These are phyloP conservation scores for Minunthozetes semirufus DNA, from an alignment of 2,888 invertebrate genomes.

Conservation along the genomic window DNA sequence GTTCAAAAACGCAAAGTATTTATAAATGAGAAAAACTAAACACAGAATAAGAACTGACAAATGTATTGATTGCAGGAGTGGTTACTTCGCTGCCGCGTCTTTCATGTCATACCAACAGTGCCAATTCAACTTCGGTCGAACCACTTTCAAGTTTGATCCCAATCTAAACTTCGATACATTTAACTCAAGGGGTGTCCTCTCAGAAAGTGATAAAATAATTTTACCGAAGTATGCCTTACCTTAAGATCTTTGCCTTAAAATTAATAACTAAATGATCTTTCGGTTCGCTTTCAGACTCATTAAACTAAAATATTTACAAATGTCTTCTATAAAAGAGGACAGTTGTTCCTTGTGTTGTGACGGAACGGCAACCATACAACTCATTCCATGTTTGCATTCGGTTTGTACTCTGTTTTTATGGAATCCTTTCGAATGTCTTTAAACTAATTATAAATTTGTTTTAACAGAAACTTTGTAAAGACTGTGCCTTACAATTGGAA, in stretches of 20 bases:
- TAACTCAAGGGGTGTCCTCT: constrained; percentile 67
- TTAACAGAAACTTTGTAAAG: constrained; percentile 69
- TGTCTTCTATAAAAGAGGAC: constrained; percentile 68
- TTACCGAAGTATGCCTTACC: constrained; percentile 59
- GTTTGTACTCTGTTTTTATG: constrained; percentile 49
- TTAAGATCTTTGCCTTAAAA: neutral
- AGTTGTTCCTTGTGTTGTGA: constrained; percentile 83
- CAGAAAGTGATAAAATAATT: constrained; percentile 70
- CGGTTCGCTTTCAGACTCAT: constrained; percentile 57
- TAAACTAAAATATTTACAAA: constrained; percentile 64
- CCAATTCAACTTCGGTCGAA: constrained; percentile 80
- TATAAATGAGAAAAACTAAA: neutral
- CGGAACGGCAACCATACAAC: constrained; percentile 63
- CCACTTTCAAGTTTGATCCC: constrained; percentile 71
- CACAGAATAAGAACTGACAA: neutral
- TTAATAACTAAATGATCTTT: neutral
- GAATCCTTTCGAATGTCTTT: constrained; percentile 3
- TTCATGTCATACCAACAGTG: constrained; percentile 96
- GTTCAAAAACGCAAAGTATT: constrained; percentile 67
- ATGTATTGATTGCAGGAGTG: constrained; percentile 55
- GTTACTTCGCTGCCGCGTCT: constrained; percentile 89
- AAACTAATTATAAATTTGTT: constrained; percentile 35
- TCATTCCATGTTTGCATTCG: constrained; percentile 77
- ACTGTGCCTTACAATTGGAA: constrained; percentile 67
- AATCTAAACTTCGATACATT: constrained; percentile 62